Conservation (phyloP, 2,797 vertebrate genomes). For the Phaenicophaeus curvirostris region DNA sequence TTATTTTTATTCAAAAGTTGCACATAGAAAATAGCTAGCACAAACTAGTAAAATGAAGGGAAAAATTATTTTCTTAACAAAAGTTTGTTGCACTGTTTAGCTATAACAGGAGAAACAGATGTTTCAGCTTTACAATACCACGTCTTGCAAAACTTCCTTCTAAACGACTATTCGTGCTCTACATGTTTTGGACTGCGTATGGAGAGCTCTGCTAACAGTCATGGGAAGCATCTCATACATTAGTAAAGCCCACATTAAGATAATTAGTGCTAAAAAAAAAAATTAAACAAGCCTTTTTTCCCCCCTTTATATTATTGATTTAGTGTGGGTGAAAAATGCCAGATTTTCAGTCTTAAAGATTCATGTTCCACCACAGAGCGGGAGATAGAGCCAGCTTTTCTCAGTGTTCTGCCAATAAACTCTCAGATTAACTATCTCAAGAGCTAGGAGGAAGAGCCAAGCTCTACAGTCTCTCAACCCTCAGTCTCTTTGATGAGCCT, state of each 20-base stretch:
- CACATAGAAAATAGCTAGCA: neutral
- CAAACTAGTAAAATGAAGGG: neutral
- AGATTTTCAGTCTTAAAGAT: conserved; percentile 48
- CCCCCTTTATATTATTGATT: conserved; percentile 54
- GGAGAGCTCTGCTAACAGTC: conserved; percentile 38
- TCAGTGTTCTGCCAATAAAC: conserved; percentile 15
- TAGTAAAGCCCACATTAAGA: conserved; percentile 49
- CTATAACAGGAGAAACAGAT: conserved; percentile 40
- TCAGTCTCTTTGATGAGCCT: neutral
- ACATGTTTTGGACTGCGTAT: conserved; percentile 45
- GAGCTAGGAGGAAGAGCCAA: neutral
- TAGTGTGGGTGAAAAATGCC: conserved; percentile 48
- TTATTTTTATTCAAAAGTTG: neutral
- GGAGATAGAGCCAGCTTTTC: conserved; percentile 45
- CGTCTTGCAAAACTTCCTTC: conserved; percentile 56
- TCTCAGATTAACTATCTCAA: neutral
- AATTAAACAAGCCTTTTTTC: neutral
- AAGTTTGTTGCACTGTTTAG: neutral
- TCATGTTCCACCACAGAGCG: conserved; percentile 37
- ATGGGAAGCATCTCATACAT: conserved; percentile 30
- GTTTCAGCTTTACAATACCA: conserved; percentile 47
- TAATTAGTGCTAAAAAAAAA: conserved; percentile 46
- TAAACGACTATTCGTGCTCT: conserved; percentile 2
- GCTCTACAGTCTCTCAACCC: neutral
- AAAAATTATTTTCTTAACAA: conserved; percentile 6